phyloP scores from a whole-genome alignment of 2,888 invertebrate genomes.

The Theretra japonica region DNA sequence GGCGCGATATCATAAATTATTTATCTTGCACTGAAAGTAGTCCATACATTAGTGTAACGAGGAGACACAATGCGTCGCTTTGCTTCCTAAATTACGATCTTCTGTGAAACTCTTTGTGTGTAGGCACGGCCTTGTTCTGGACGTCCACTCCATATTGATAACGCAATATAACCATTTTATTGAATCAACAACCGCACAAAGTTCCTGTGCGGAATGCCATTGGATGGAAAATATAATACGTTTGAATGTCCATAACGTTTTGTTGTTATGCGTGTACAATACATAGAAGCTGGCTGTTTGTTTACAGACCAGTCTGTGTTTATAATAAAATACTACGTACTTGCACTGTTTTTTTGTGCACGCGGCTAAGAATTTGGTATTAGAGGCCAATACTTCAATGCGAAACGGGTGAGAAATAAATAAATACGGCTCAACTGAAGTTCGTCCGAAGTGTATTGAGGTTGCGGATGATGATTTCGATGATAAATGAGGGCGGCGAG shows the following conservation, averaged over 20 bases:
- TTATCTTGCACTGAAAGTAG: slow-evolving; percentile 5
- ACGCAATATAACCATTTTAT: slow-evolving; percentile 16
- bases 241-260: not conserved
- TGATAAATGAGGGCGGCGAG: not conserved
- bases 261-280: slow-evolving; percentile 3
- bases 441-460: slow-evolving; percentile 11
- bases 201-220: not conserved
- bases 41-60: not conserved
- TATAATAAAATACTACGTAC: slow-evolving; percentile 16
- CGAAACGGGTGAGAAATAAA: slow-evolving; percentile 13
- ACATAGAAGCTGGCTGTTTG: not conserved
- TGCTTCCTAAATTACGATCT: slow-evolving; percentile 15
- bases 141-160: slow-evolving; percentile 24
- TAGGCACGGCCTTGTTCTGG: not conserved
- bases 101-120: slow-evolving; percentile 20
- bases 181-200: slow-evolving; percentile 15
- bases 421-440: slow-evolving; percentile 1
- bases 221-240: not conserved
- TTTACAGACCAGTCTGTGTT: slow-evolving; percentile 18
- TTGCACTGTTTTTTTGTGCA: slow-evolving; percentile 17
- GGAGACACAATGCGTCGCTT: slow-evolving; percentile 13
- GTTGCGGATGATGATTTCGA: not conserved
- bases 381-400: slow-evolving; percentile 17
- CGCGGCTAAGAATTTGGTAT: slow-evolving; percentile 4
- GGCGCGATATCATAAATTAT: slow-evolving; percentile 13